Base-by-base conservation (phyloP, 2,888 invertebrate genomes). In the Cotesia congregata region DNA sequence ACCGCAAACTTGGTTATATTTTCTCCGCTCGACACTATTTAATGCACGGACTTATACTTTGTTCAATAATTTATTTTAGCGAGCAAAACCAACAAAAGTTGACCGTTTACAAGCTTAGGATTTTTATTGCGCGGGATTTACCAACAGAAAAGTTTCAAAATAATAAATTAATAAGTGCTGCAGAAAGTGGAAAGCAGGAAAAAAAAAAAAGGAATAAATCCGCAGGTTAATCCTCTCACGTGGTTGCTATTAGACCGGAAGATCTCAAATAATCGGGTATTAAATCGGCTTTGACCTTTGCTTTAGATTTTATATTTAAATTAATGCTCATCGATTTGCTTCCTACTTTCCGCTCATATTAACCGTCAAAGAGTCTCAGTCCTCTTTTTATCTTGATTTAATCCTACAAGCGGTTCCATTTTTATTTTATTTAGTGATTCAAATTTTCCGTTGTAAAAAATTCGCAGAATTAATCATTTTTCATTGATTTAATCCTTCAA, bases 181-280 rank as follows among this genome's bases (percentile, higher is more conserved):
- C 30, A 3, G 30, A 30, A 30, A 30, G 30, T 3, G 30, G 30
- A 30, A 30, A 30, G 30, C 30, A 30, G 3, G 30, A 38, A 65
- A 30, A 6, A 20, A 7, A 5, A 9, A 6, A 50, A 38, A 38
- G 12, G 6, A 38, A 20, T 38, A 65, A 65, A 65, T 65, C 38
- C 30, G 38, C 20, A 20, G 41, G 40, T 41, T 68, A 40, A 68
- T 68, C 68, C 41, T 50, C 40, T 68, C 68, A 68, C 68, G 68
- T 50, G 68, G 41, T 40, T 4, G 15, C 68, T 17, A 68, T 68
- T 68, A 17, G 41, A 68, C 41, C 40, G 1, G 50, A 15, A 15
- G 68, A 41, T 68, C 40, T n/a, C 9, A 68, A 68, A 68, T 68
- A 68, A 41, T 68, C 41, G 41, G 68, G 15, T 41, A 41, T 68